Evolutionary conservation across 2,888 invertebrate genomes (phyloP).

Genomic region (Cryptosula pallasiana): DNA sequence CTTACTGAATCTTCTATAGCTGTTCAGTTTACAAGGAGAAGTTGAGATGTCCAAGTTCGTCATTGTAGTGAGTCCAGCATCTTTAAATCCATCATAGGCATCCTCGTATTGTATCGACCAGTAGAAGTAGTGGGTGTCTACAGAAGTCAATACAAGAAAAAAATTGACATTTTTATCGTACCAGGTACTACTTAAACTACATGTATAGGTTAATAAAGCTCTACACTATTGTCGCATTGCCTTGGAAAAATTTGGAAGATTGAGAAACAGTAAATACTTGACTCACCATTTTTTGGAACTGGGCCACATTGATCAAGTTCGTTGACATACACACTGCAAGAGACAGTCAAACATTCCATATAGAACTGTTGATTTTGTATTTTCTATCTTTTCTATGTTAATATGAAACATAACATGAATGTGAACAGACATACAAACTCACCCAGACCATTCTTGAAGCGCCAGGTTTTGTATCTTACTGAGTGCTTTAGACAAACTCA

Average conservation of each 20-base stretch:
- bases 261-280: too few species aligned
- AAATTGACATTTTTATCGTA: too few species aligned
- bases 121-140: slow-evolving; percentile 18
- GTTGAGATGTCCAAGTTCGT: background rate
- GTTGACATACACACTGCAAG: background rate
- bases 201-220: background rate
- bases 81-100: background rate
- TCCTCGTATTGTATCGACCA: slow-evolving; percentile 3
- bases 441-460: slow-evolving; percentile 15
- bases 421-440: background rate
- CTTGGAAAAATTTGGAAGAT: too few species aligned
- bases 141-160: too few species aligned
- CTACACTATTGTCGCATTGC: background rate
- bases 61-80: background rate
- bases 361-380: too few species aligned
- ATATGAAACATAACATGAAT: background rate
- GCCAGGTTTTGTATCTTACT: slow-evolving; percentile 9
- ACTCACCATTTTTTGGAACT: slow-evolving; percentile 11
- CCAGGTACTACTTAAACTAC: too few species aligned
- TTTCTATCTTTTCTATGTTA: too few species aligned
- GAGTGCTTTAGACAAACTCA: slow-evolving; percentile 22
- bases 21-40: background rate
- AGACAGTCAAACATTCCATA: background rate
- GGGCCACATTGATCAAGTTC: background rate
- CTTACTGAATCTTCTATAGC: slow-evolving; percentile 8